Base-by-base conservation (phyloP, 2,797 vertebrate species). In the Poeciliopsis paucimaculata region DNA sequence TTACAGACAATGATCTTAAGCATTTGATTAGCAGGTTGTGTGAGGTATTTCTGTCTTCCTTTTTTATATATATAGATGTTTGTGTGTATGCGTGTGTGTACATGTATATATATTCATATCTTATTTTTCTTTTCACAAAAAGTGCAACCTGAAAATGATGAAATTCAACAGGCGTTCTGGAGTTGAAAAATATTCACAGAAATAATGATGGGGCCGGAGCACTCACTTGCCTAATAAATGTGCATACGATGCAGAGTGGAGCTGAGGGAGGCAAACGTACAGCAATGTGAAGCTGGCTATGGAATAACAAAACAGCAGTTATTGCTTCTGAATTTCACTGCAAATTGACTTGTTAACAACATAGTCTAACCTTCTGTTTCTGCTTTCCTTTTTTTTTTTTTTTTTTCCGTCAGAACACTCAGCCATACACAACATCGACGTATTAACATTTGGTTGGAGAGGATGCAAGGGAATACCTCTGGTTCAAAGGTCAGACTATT, bases 361-460 rank as follows among this genome's bases (percentile, higher is more conserved):
- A 31, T 5, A 0, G 15, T 49, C 72, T 88, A 77, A 90, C 84
- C 77, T 5, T 66, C 20, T 7, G 34, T 78, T 78, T 78, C 79
- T 75, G 78, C 16, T 49, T 75, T 49, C 28, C 79, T 26, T 68
- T 45, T 16, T 79, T 82, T 82, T 82, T 79, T 78, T 39, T 45
- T 26, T 80, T 79, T 78, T 43, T 46, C 15, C 79, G 77, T 77
- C 92, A 96, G 96, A 96, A 96, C 93, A 95, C 96, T 73, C 95
- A 96, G 92, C 96, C 95, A 90, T 95, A 95, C 87, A 93, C 96
- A 66, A 96, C 94, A 81, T 93, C 94, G 46, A 92, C 90, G 64
- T 94, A 94, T 89, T 95, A 91, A 89, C 82, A 84, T 84, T 71
- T 80, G 72, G 73, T 70, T 1, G 13, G 78, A 77, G 75, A 55